phyloP scores from a whole-genome alignment of 2,113 vertebrate genomes.

The Hemichromis elongatus region DNA sequence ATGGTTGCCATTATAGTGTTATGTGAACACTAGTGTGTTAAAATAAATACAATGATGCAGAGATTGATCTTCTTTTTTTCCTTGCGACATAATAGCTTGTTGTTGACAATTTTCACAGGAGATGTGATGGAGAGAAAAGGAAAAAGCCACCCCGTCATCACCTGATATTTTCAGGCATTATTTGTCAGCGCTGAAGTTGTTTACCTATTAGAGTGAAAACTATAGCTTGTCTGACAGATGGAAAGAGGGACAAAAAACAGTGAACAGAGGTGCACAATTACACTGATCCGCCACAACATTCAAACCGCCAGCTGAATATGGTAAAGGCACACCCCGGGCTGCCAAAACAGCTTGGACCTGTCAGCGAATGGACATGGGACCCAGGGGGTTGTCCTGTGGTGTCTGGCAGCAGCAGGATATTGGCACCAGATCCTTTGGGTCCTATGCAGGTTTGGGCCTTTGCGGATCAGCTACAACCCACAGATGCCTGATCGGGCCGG shows the following conservation, averaged over 20 bases:
- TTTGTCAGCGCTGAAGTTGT: constrained; percentile 45
- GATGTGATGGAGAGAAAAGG: background rate
- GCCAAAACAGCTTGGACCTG: background rate
- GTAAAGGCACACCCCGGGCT: background rate
- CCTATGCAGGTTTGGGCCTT: background rate
- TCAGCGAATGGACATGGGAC: background rate
- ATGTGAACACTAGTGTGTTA: background rate
- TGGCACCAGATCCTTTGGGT: background rate
- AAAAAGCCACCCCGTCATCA: constrained; percentile 41
- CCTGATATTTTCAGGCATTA: constrained; percentile 41
- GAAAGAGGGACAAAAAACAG: background rate
- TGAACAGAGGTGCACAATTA: constrained; percentile 9
- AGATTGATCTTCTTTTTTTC: constrained; percentile 4
- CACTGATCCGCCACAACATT: background rate
- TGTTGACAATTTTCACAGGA: constrained; percentile 16
- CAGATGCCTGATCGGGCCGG: background rate
- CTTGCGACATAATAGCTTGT: constrained; percentile 16
- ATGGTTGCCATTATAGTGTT: background rate
- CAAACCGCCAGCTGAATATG: background rate
- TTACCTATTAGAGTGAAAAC: constrained; percentile 51
- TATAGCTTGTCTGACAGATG: background rate
- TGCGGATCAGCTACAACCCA: background rate
- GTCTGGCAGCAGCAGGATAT: background rate
- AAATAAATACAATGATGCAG: constrained; percentile 20
- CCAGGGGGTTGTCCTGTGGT: background rate